Percentiles rank a stretch among this genome's conserved stretches.
Conservation (phyloP, 2,888 invertebrate species). For the Eupithecia subumbrata region DNA sequence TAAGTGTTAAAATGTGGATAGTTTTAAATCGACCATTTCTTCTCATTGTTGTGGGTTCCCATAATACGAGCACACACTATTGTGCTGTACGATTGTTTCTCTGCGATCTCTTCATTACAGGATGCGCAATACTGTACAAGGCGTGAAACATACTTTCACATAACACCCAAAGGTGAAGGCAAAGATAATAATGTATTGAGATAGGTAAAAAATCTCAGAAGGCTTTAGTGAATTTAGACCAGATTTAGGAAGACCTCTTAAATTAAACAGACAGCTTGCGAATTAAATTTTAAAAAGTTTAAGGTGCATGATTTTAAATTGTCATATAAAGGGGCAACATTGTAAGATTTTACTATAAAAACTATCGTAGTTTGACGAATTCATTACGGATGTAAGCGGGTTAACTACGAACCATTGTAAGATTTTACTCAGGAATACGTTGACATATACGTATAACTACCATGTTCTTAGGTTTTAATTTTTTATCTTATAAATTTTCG, state of each 20-base stretch:
- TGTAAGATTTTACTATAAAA: background rate
- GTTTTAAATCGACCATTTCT: constrained; percentile 16
- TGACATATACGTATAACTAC: background rate
- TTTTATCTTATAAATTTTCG: background rate
- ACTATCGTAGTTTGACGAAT: no score
- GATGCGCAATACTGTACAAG: background rate
- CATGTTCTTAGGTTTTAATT: background rate
- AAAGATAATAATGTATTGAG: background rate
- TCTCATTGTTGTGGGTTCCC: constrained; percentile 11
- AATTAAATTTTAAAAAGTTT: no score
- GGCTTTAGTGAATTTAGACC: background rate
- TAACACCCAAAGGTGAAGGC: background rate
- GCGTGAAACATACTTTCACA: constrained; percentile 7
- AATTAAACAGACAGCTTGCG: no score
- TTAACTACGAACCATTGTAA: no score
- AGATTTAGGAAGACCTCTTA: background rate
- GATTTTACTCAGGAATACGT: background rate
- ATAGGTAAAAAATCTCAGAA: background rate
- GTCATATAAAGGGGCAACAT: background rate
- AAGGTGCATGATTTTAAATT: no score
- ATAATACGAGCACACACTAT: constrained; percentile 1
- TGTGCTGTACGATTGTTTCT: constrained; percentile 5
- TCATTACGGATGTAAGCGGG: no score
- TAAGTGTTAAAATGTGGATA: constrained; percentile 34
- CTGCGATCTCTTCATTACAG: background rate